A percentile compares a stretch with the other conserved stretches of the same genome.
Conservation (phyloP, 2,797 vertebrate species). For the Clarias platycephalus region DNA sequence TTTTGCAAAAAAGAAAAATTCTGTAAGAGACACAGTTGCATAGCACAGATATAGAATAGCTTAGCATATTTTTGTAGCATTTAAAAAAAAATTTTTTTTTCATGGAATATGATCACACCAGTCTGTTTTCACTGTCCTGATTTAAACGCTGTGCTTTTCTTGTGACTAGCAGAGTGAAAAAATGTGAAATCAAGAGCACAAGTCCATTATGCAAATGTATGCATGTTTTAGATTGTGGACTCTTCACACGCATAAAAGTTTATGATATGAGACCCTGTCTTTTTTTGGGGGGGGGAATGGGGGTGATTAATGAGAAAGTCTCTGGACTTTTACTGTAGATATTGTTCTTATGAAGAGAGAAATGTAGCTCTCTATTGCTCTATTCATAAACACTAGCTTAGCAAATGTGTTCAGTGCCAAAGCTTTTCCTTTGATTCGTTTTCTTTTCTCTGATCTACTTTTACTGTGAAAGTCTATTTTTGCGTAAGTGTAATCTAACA, state of each 20-base stretch:
- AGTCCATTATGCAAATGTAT: slow-evolving; percentile 45
- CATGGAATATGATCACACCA: neutral
- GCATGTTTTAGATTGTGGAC: slow-evolving; percentile 10
- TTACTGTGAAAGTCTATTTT: slow-evolving; percentile 37
- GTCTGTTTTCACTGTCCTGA: neutral
- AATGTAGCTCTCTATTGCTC: neutral
- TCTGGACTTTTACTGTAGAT: neutral
- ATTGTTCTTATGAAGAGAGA: slow-evolving; percentile 3
- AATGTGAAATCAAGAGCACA: slow-evolving; percentile 53
- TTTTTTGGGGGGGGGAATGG: neutral
- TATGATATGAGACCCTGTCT: slow-evolving; percentile 8
- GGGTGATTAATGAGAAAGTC: neutral
- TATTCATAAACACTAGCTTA: slow-evolving; percentile 21
- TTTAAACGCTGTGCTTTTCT: neutral
- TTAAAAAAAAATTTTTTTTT: neutral
- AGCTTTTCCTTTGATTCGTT: slow-evolving; percentile 27
- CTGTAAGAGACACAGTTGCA: neutral
- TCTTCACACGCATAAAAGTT: slow-evolving; percentile 39
- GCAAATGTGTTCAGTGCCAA: slow-evolving; percentile 45
- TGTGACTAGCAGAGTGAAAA: slow-evolving; percentile 22
- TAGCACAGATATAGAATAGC: neutral
- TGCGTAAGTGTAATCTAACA: slow-evolving; percentile 8
- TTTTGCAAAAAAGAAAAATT: neutral
- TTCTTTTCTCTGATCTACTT: slow-evolving; percentile 29
- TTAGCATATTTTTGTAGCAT: slow-evolving; percentile 1